phyloP scores from a whole-genome alignment of 2,797 vertebrate species.

The Oryzias sinensis region DNA sequence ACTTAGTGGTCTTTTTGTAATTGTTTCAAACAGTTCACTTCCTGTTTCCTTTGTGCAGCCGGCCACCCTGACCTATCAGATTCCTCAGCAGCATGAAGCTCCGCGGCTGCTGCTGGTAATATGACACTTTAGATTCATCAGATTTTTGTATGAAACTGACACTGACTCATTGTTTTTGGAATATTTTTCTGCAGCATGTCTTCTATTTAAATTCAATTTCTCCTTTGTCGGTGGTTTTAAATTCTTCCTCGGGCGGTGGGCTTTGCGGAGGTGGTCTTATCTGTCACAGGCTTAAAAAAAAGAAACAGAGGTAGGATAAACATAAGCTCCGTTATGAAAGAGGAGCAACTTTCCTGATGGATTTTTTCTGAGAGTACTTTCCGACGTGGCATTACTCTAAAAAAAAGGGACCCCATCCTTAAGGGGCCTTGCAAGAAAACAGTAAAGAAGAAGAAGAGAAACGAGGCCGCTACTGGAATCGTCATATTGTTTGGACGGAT shows the following conservation, averaged over 20 bases:
- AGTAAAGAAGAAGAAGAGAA: constrained; percentile 38
- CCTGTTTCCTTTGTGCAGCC: constrained; percentile 45
- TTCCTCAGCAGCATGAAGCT: constrained; percentile 48
- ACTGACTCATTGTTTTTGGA: constrained; percentile 51
- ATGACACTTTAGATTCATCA: constrained; percentile 52
- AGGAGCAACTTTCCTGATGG: constrained; percentile 24
- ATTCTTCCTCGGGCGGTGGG: constrained; percentile 30
- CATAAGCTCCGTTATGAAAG: constrained; percentile 16
- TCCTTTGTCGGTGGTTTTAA: constrained; percentile 32
- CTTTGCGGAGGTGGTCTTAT: constrained; percentile 24
- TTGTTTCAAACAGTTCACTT: constrained; percentile 46
- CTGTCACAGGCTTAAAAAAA: constrained; percentile 21
- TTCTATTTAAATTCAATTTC: constrained; percentile 59
- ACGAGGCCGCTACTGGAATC: constrained; percentile 47
- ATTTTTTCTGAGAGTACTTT: constrained; percentile 13
- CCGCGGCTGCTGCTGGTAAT: constrained; percentile 42
- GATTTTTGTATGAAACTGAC: constrained; percentile 60
- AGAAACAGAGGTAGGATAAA: constrained; percentile 39
- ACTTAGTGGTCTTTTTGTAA: constrained; percentile 42
- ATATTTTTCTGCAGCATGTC: constrained; percentile 48
- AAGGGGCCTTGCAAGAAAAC: constrained; percentile 28
- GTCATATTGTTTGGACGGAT: neutral
- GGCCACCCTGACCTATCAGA: constrained; percentile 49
- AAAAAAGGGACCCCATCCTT: constrained; percentile 19
- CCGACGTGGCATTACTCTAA: constrained; percentile 41